Evolutionary conservation across 1,140 invertebrate genomes (phyloP).

Genomic region (Theocolax elegans): DNA sequence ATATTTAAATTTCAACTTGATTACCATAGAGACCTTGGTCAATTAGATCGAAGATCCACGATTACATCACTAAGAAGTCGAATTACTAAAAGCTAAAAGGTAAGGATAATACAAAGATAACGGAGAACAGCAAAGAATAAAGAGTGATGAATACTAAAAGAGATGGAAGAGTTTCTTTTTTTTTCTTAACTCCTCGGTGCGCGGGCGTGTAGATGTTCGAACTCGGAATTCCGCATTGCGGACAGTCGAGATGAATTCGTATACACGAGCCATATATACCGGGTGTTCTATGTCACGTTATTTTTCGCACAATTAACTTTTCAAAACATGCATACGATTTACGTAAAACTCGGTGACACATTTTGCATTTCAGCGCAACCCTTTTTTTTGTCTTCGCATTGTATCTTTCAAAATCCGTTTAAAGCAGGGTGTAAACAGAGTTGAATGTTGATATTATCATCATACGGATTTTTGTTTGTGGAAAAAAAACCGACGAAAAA

Average conservation of each 20-base stretch:
- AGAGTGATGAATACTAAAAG: slow-evolving; percentile 8
- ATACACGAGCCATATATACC: slow-evolving; percentile 56
- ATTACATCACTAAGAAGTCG: too few relatives aligned
- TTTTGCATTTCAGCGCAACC: too few relatives aligned
- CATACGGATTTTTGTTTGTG: not conserved
- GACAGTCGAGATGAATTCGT: slow-evolving; percentile 63
- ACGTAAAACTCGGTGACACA: too few relatives aligned
- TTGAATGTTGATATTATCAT: not conserved
- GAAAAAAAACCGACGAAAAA: not conserved
- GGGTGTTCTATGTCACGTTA: slow-evolving; percentile 47
- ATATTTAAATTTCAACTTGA: not conserved
- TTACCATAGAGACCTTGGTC: not conserved
- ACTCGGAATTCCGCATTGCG: slow-evolving; percentile 64
- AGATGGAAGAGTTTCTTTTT: too few relatives aligned
- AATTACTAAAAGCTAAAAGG: not conserved
- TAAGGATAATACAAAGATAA: not conserved
- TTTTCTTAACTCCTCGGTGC: slow-evolving; percentile 52
- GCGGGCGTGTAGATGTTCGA: slow-evolving; percentile 50
- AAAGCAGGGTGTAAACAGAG: not conserved
- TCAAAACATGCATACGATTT: slow-evolving; percentile 50
- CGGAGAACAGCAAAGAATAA: slow-evolving; percentile 1
- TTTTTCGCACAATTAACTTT: slow-evolving; percentile 56
- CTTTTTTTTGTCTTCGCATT: too few relatives aligned
- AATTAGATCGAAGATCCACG: too few relatives aligned
- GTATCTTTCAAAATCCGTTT: too few relatives aligned